phyloP scores from a whole-genome alignment of 1,140 invertebrate genomes.

The Pomacea maculata region DNA sequence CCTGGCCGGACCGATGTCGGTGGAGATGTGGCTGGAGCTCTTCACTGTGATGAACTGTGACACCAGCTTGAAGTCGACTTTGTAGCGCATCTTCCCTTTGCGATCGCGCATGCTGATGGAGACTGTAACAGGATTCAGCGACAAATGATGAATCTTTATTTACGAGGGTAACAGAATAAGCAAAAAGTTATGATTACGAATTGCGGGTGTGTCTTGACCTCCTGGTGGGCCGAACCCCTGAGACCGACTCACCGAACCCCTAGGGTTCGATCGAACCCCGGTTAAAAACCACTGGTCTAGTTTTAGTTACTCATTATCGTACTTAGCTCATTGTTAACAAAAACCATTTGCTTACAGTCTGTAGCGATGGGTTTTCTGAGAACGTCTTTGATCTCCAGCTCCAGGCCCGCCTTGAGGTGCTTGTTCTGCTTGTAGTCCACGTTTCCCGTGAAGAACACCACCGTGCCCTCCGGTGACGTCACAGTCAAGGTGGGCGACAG shows the following conservation, averaged over 20 bases:
- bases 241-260: too few species aligned
- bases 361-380: conserved; percentile 21
- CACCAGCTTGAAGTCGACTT: conserved; percentile 7
- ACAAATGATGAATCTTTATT: too few species aligned
- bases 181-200: too few species aligned
- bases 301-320: too few species aligned
- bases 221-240: too few species aligned
- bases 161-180: too few species aligned
- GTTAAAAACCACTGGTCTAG: too few species aligned
- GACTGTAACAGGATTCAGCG: background rate
- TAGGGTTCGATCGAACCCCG: too few species aligned
- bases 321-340: too few species aligned
- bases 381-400: conserved; percentile 14
- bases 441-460: conserved; percentile 7
- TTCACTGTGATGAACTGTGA: conserved; percentile 18
- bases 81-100: conserved; percentile 14
- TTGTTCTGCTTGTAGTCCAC: conserved; percentile 24
- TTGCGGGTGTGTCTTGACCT: too few species aligned
- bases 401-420: conserved; percentile 9
- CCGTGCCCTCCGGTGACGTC: conserved; percentile 5
- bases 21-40: background rate
- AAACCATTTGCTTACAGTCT: conserved; percentile 1
- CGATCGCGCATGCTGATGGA: background rate
- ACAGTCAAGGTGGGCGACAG: conserved; percentile 7
- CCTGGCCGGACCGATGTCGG: background rate